Percentiles rank a stretch among this genome's conserved stretches.
These are phyloP conservation scores for Strigamia transsilvanica DNA, from an alignment of 2,888 invertebrate species.

Conservation along the genomic window DNA sequence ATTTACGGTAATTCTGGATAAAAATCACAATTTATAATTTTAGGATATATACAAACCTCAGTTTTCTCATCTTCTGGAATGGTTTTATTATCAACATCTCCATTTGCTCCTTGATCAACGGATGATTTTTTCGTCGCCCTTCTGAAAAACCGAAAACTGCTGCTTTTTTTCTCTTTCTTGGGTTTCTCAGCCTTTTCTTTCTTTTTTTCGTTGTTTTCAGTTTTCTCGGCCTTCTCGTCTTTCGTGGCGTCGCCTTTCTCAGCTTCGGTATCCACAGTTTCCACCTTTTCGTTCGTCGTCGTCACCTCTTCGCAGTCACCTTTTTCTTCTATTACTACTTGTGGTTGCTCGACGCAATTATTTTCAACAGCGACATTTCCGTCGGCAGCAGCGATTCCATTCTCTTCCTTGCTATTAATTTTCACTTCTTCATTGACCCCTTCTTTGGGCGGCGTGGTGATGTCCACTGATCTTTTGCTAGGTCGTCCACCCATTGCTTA, in stretches of 20 bases:
- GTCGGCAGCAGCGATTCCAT: conserved; percentile 26
- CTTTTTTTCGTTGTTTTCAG: background rate
- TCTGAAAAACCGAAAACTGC: background rate
- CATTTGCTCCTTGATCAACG: conserved; percentile 19
- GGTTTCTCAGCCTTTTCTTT: conserved; percentile 1
- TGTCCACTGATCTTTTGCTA: conserved; percentile 30
- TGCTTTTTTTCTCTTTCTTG: background rate
- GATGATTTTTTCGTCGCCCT: background rate
- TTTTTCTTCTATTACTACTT: conserved; percentile 36
- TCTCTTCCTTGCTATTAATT: conserved; percentile 19
- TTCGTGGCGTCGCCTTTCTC: background rate
- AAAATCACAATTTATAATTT: background rate
- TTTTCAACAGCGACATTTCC: background rate
- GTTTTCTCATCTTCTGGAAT: conserved; percentile 20
- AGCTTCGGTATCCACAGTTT: background rate
- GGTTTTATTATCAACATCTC: conserved; percentile 40
- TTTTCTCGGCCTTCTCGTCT: conserved; percentile 1
- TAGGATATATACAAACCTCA: background rate
- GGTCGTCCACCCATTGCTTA: conserved; percentile 21
- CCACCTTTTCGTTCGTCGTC: background rate
- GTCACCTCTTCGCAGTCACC: background rate
- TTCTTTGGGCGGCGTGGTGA: conserved; percentile 33
- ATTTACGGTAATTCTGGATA: too few relatives aligned
- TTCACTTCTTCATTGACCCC: conserved; percentile 27
- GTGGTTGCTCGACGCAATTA: conserved; percentile 16